Percentiles rank a stretch among this genome's conserved stretches.
Conservation (phyloP, 2,888 invertebrate genomes). For the Platycheirus rosarum region DNA sequence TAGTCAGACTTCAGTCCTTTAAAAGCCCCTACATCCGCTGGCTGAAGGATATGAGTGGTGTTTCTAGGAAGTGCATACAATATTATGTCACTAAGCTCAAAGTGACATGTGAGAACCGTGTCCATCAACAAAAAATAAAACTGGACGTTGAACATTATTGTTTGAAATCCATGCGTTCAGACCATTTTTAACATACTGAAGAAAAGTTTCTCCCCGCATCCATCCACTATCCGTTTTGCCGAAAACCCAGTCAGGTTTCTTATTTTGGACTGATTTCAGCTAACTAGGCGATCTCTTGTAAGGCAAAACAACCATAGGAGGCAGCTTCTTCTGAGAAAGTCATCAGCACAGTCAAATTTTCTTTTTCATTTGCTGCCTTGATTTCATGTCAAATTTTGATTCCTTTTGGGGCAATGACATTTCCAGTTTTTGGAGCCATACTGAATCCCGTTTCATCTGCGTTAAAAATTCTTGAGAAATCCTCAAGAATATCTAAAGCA, state of each 20-base stretch:
- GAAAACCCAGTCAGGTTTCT: constrained; percentile 9
- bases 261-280: neutral
- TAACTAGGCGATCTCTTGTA: constrained; percentile 1
- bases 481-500: too few species aligned
- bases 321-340: constrained; percentile 6
- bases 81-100: too few species aligned
- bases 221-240: constrained; percentile 5
- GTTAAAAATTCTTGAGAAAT: constrained; percentile 10
- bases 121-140: constrained; percentile 9
- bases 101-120: constrained; percentile 2
- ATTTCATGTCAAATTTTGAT: neutral
- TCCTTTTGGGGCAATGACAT: constrained; percentile 2
- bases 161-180: constrained; percentile 2
- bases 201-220: neutral
- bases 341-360: constrained; percentile 2
- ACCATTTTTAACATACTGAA: constrained; percentile 1
- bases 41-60: too few species aligned
- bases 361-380: constrained; percentile 1
- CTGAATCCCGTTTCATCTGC: neutral
- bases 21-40: too few species aligned
- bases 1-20: too few species aligned
- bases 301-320: constrained; percentile 2
- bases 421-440: constrained; percentile 2
- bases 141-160: neutral
- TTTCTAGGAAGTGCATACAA: too few species aligned